Evolutionary conservation across 2,888 invertebrate species (phyloP), one percentile per base, ranked within the genome.

Genomic region (Rhamnusium bicolor): DNA sequence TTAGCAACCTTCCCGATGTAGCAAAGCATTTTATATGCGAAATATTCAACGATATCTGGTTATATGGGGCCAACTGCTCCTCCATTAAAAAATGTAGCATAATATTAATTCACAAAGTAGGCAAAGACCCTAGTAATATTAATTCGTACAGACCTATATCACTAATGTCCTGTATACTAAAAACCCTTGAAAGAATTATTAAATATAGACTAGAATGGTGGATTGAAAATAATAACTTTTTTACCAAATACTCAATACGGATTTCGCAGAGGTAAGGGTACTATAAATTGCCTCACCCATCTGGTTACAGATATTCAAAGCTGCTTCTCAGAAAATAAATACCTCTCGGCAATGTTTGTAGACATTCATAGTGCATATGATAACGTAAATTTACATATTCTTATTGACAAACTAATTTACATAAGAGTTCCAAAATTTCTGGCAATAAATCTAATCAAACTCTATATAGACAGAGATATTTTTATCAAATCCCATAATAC

Each of bases 221-320:
- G 14, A 14, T 69, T 40, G 69, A 69, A 63, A 14, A 40, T 6
- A n/a, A 62, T 6, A 46, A 58, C 10, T 49, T 53, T n/a, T 40
- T 14, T 71, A 12, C 46, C 54, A 12, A 10, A 47, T 24, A 29
- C 49, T n/a, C 68, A 67, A 21, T 47, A 56, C 19, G 68, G 71
- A 16, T 71, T 71, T 27, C 61, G 71, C 21, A 67, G 56, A 29
- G 56, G 62, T 16, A 56, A 27, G 27, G 67, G 61, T 29, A 71
- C 71, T n/a, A 24, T 8, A n/a, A 68, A 71, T 27, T 58, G 60
- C 16, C 29, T 70, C 51, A 21, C 46, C 2, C 47, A 69, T 24
- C n/a, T 66, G 14, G 40, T 60, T 21, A 69, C 21, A 46, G 69
- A 69, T 24, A 56, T 68, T 14, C 40, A 58, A 4, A 4, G 24